Base-by-base conservation (phyloP, 2,113 vertebrate genomes). In the Triplophysa dalaica region DNA sequence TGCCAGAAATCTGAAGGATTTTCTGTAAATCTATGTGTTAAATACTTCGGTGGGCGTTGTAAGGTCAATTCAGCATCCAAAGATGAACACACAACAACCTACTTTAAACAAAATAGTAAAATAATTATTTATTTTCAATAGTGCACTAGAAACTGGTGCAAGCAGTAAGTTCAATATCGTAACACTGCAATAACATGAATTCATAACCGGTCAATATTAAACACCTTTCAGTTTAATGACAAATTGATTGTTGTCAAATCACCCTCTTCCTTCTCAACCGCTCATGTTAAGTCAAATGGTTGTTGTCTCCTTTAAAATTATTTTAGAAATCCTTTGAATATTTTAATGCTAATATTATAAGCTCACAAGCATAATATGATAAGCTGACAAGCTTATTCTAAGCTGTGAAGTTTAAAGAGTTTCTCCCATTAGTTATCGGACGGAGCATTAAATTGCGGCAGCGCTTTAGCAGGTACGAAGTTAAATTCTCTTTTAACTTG, bases 351-450 rank as follows among this genome's bases (percentile, higher is more conserved):
- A 93, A 94, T 94, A 92, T 93, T 86, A 91, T 93, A 93, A 93
- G 92, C 93, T 93, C 92, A 93, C 92, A 92, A 90, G 90, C 88
- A 91, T 94, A 92, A 93, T 93, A 91, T 92, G 92, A 93, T 94
- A 94, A 93, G 90, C 90, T 94, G 93, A 94, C 92, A 93, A 93
- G 93, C 92, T 92, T 93, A 93, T 92, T 91, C 92, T 93, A 94
- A 93, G 90, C 92, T 91, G 81, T 89, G 89, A 93, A 92, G 91
- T 93, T 93, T 93, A 90, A 92, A 93, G 91, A 93, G 89, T 93
- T 93, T 91, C 88, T 90, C 86, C 88, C 86, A 91, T 93, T 94
- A 92, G 91, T 90, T 92, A 93, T 92, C 91, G 90, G 89, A 90
- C 88, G 86, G 87, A 88, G 89, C 90, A 89, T 90, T 92, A 92